Evolutionary conservation across 1,140 invertebrate species (phyloP).

Genomic region (Drosophila orosa): DNA sequence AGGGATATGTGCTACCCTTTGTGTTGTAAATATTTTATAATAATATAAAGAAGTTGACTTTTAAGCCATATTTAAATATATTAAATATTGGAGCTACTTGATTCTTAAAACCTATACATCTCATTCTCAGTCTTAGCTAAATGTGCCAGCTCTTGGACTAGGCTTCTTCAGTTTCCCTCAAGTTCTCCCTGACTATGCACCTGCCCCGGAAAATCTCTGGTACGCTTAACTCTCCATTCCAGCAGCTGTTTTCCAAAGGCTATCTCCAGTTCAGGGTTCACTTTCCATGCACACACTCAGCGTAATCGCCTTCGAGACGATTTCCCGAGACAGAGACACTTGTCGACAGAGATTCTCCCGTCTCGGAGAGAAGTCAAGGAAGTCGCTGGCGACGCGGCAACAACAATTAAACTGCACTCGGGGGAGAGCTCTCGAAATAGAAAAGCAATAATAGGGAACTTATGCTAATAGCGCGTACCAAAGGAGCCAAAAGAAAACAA

Average conservation of each 20-base stretch:
- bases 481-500: conserved; percentile 59
- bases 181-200: conserved; percentile 17
- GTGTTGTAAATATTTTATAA: too few relatives aligned
- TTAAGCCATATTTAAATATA: too few relatives aligned
- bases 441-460: conserved; percentile 61
- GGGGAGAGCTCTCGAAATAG: conserved; percentile 46
- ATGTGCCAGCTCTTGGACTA: background rate
- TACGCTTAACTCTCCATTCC: conserved; percentile 3
- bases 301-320: conserved; percentile 44
- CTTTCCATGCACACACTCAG: conserved; percentile 58
- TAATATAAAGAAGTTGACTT: background rate
- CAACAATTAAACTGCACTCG: conserved; percentile 43
- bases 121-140: background rate
- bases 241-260: conserved; percentile 40
- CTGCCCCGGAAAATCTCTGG: conserved; percentile 19
- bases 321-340: conserved; percentile 52
- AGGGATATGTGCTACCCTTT: too few relatives aligned
- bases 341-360: conserved; percentile 48
- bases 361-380: conserved; percentile 9
- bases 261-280: conserved; percentile 31
- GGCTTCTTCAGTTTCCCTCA: background rate
- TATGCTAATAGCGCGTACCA: conserved; percentile 80
- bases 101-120: too few relatives aligned
- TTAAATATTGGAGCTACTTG: too few relatives aligned
- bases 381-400: conserved; percentile 15